A percentile compares a stretch with the other conserved stretches of the same genome.
These are phyloP conservation scores for Amblyraja radiata DNA, from an alignment of 2,797 vertebrate genomes.

Conservation along the genomic window DNA sequence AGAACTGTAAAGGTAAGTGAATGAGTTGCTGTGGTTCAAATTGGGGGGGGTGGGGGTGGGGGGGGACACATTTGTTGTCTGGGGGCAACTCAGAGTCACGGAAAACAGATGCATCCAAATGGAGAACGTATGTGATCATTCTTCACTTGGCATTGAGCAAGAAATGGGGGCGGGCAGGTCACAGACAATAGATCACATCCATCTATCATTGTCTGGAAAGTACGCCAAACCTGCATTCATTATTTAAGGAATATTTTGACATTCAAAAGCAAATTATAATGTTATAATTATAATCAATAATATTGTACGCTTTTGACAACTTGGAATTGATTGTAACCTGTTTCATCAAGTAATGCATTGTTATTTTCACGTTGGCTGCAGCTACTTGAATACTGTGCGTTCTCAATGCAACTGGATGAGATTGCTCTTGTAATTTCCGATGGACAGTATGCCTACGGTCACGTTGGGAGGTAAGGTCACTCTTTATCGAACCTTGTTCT, in stretches of 20 bases:
- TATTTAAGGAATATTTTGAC: not conserved
- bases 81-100: not conserved
- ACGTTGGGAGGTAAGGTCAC: constrained; percentile 64
- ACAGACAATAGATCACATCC: not conserved
- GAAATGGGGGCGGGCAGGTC: not conserved
- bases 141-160: not conserved
- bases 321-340: not conserved
- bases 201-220: not conserved
- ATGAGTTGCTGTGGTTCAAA: not conserved
- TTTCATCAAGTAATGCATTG: not conserved
- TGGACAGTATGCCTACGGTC: constrained; percentile 66
- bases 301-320: not conserved
- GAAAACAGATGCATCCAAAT: not conserved
- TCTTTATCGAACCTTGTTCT: not conserved
- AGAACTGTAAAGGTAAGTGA: not conserved
- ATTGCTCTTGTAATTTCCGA: constrained; percentile 70
- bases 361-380: constrained; percentile 46
- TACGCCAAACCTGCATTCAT: not conserved
- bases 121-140: not conserved
- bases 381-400: constrained; percentile 71
- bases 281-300: not conserved
- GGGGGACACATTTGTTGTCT: too few species aligned
- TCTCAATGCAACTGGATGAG: constrained; percentile 66
- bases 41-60: not conserved
- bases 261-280: not conserved